Evolutionary conservation across 2,113 vertebrate species (phyloP).

Genomic region (Oceanodroma tethys): DNA sequence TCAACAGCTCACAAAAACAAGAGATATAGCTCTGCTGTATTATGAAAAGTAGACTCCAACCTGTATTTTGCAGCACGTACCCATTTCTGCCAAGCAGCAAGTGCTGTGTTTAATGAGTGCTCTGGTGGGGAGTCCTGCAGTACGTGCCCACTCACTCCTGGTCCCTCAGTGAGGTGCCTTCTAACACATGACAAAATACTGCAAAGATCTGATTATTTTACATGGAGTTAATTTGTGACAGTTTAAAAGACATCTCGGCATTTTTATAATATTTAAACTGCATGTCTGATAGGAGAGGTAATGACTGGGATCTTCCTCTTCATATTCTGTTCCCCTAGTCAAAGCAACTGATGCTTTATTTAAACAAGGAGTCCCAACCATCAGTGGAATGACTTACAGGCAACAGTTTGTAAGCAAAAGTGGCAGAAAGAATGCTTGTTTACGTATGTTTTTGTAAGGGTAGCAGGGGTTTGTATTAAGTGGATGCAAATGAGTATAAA

Average conservation of each 20-base stretch:
- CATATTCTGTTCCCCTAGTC: neutral
- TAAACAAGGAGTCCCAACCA: neutral
- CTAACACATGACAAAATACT: neutral
- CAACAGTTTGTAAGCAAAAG: neutral
- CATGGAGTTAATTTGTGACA: neutral
- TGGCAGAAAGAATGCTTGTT: neutral
- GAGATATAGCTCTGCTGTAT: neutral
- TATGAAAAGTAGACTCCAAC: neutral
- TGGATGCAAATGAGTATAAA: neutral
- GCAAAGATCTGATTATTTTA: neutral
- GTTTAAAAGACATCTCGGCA: neutral
- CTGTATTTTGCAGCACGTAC: neutral
- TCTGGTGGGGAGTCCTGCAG: neutral
- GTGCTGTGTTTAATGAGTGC: neutral
- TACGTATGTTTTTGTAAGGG: neutral
- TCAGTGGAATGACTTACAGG: neutral
- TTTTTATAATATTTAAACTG: neutral
- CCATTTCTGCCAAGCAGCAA: neutral
- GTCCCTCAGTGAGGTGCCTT: neutral
- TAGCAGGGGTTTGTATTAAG: neutral
- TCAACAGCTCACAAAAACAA: neutral
- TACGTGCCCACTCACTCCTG: neutral
- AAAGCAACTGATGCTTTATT: neutral
- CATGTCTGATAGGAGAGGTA: neutral
- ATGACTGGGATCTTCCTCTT: neutral